These are phyloP conservation scores for Corella eumyota DNA, from an alignment of 23 tunicate genomes.

Conservation along the genomic window DNA sequence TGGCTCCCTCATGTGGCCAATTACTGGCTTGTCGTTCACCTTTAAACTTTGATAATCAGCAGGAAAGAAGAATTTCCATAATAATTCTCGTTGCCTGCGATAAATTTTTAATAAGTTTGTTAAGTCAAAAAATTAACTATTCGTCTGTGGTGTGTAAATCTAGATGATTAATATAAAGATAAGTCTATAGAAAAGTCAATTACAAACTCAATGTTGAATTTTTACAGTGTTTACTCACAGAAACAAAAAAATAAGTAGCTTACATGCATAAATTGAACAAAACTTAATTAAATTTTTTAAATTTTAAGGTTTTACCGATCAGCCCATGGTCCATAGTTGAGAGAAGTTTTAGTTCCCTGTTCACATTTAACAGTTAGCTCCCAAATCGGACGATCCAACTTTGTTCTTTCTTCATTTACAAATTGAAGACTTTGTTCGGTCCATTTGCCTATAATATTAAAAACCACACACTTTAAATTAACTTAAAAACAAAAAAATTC, in stretches of 20 bases:
- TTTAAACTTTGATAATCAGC: conserved; percentile 28
- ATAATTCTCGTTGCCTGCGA: conserved; percentile 61
- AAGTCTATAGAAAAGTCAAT: no score
- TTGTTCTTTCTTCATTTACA: no score
- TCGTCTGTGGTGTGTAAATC: background rate
- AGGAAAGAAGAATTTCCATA: conserved; percentile 86
- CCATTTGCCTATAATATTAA: no score
- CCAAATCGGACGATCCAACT: conserved; percentile 37
- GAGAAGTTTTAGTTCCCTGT: conserved; percentile 42
- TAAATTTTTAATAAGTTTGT: background rate
- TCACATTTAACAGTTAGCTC: conserved; percentile 47
- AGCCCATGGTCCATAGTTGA: conserved; percentile 97
- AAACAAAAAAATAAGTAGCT: background rate
- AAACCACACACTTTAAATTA: no score
- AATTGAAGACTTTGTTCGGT: no score
- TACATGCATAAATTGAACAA: background rate
- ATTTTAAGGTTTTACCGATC: conserved; percentile 38
- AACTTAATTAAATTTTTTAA: background rate
- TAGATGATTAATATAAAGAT: no score
- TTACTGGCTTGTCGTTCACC: conserved; percentile 16
- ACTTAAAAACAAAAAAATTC: no score
- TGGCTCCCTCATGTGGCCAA: conserved; percentile 37
- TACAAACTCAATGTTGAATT: no score
- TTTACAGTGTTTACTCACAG: background rate
- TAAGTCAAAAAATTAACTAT: no score